phyloP scores from a whole-genome alignment of 37 sponge, comb jelly and placozoan genomes.

The Eunapius fragilis region DNA sequence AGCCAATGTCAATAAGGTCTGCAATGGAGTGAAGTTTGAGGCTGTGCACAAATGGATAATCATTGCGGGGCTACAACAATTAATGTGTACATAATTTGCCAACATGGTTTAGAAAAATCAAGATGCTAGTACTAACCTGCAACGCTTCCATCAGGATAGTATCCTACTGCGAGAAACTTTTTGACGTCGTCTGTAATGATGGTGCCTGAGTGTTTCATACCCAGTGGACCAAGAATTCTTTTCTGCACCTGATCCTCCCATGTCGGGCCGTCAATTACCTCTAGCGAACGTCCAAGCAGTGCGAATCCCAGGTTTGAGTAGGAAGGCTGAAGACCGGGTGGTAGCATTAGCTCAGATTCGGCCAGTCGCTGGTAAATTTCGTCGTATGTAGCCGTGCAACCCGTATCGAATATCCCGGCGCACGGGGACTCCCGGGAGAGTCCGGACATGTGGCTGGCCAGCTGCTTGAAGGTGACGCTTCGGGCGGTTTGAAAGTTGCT shows the following conservation, averaged over 20 bases:
- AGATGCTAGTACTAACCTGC: slow-evolving; percentile 39
- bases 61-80: no score
- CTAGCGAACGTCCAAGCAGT: slow-evolving; percentile 57
- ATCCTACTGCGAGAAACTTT: slow-evolving; percentile 67
- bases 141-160: slow-evolving; percentile 36
- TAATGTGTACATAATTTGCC: no score
- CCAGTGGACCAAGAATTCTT: slow-evolving; percentile 49
- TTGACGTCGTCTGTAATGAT: slow-evolving; percentile 17
- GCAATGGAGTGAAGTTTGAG: not conserved
- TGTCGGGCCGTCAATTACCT: not conserved
- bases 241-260: slow-evolving; percentile 66
- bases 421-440: slow-evolving; percentile 71
- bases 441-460: slow-evolving; percentile 78
- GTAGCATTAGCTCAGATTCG: slow-evolving; percentile 37
- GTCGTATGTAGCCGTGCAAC: slow-evolving; percentile 37
- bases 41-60: not conserved
- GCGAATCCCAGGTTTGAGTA: slow-evolving; percentile 85
- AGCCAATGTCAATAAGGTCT: slow-evolving; percentile 71
- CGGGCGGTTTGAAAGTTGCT: slow-evolving; percentile 71
- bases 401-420: slow-evolving; percentile 37
- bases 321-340: slow-evolving; percentile 64
- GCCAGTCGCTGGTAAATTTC: slow-evolving; percentile 49
- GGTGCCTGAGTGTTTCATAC: slow-evolving; percentile 59
- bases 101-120: no score
- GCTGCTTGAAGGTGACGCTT: slow-evolving; percentile 71